Evolutionary conservation across 2,113 vertebrate species (phyloP), one percentile per base, ranked within the genome.

Genomic region (Odontesthes bonariensis): DNA sequence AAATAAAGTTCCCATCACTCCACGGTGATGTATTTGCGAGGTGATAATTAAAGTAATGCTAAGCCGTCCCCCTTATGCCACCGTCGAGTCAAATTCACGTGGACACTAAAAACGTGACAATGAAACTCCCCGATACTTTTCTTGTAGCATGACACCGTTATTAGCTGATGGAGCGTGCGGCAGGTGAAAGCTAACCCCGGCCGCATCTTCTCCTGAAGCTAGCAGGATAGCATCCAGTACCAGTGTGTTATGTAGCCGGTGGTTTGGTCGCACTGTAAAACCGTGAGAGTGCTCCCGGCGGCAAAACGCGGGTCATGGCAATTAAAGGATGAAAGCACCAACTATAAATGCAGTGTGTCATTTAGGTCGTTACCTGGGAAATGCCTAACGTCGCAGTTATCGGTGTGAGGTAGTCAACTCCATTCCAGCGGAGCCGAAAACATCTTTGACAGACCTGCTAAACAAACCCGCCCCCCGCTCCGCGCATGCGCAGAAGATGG

Each of bases 401-500:
- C 35, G 5, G 65, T n/a, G 13, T 67, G 54, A 51, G 60, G 52
- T 62, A 44, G 9, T 53, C 44, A 46, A 2, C 33, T 51, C 42
- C 77, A 81, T 88, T 57, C 61, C 16, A 19, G 13, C 8, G 10
- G 22, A 35, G 12, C 22, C 49, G 5, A 69, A 52, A 73, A 55
- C 47, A 82, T 62, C 35, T 8, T 59, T 10, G 5, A 32, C 3
- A 40, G 23, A 64, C 32, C 22, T 6, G 33, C 20, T n/a, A 69
- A 69, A 64, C 22, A 66, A 67, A 69, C 40, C 5, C 44, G 17
- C 52, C 83, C 83, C 52, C 60, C 55, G 2, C 0, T 47, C 0
- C 17, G 73, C 86, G 73, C 89, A 87, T 20, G 86, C 86, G 89
- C 83, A 82, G 4, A 58, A 32, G 5, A 5, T 55, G 8, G 8